Conservation (phyloP, 2,797 vertebrate species). For the Sciurus vulgaris region DNA sequence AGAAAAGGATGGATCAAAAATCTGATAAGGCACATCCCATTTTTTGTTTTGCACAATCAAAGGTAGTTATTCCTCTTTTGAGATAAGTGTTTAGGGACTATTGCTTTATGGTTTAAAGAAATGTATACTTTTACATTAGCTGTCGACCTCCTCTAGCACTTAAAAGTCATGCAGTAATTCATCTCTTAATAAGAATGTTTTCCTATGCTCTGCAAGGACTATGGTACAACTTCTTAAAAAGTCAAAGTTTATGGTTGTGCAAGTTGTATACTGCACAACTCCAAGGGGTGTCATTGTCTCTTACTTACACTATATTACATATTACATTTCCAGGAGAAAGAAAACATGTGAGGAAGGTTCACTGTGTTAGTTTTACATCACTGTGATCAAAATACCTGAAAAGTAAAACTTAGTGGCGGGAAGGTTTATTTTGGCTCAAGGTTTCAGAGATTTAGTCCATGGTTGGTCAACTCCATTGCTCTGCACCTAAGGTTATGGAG, state of each 20-base stretch:
- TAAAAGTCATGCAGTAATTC: background rate
- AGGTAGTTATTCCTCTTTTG: background rate
- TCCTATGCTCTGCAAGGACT: background rate
- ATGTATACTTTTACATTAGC: background rate
- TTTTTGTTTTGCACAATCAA: slow-evolving; percentile 4
- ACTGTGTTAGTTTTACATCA: too few species aligned
- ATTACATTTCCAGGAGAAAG: background rate
- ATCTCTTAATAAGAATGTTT: background rate
- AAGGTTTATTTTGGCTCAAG: too few species aligned
- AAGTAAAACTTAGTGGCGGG: too few species aligned
- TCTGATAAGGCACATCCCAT: background rate
- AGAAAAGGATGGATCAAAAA: slow-evolving; percentile 29
- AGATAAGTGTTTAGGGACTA: background rate
- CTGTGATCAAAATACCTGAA: too few species aligned
- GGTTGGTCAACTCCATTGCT: too few species aligned
- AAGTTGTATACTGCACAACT: background rate
- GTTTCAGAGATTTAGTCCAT: too few species aligned
- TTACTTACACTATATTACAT: background rate
- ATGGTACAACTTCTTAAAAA: background rate
- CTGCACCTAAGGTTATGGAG: too few species aligned
- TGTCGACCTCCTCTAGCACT: background rate
- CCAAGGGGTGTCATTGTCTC: background rate
- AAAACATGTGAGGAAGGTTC: background rate
- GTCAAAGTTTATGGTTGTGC: background rate
- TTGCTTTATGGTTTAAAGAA: background rate